Conservation (phyloP, 2,797 vertebrate species). For the Melanotaenia nigrans region DNA sequence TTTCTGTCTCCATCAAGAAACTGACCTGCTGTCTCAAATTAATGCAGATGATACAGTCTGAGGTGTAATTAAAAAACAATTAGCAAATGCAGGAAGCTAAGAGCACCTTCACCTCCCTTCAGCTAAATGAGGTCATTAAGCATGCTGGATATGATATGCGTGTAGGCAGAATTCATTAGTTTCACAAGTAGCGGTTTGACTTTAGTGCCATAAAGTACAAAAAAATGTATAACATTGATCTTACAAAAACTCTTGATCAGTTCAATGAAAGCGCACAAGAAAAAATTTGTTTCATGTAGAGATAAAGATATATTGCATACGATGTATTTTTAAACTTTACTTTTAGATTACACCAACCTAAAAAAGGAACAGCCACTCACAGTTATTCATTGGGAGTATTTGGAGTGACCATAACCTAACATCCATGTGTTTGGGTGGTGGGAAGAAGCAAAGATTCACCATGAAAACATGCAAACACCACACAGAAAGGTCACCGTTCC, state of each 20-base stretch:
- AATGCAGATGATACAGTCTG: slow-evolving; percentile 87
- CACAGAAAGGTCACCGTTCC: too few species aligned
- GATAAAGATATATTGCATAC: not conserved
- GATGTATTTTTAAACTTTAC: slow-evolving; percentile 1
- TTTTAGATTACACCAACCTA: not conserved
- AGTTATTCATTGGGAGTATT: too few species aligned
- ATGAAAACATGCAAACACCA: too few species aligned
- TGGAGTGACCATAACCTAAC: too few species aligned
- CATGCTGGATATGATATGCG: slow-evolving; percentile 81
- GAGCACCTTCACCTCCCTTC: slow-evolving; percentile 80
- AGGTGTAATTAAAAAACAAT: slow-evolving; percentile 91
- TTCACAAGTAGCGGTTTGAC: slow-evolving; percentile 13
- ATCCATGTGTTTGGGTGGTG: too few species aligned
- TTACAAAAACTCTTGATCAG: not conserved
- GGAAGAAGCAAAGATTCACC: too few species aligned
- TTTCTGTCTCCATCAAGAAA: slow-evolving; percentile 82
- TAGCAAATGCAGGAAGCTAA: slow-evolving; percentile 86
- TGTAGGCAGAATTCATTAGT: slow-evolving; percentile 56
- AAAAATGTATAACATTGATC: not conserved
- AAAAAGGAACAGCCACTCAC: not conserved
- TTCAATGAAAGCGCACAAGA: not conserved
- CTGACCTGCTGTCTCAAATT: slow-evolving; percentile 88
- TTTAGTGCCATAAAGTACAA: slow-evolving; percentile 2
- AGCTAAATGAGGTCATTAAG: slow-evolving; percentile 85
- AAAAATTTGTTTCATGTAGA: not conserved